phyloP scores from a whole-genome alignment of 2,888 invertebrate genomes.

The Uloborus plumipes region DNA sequence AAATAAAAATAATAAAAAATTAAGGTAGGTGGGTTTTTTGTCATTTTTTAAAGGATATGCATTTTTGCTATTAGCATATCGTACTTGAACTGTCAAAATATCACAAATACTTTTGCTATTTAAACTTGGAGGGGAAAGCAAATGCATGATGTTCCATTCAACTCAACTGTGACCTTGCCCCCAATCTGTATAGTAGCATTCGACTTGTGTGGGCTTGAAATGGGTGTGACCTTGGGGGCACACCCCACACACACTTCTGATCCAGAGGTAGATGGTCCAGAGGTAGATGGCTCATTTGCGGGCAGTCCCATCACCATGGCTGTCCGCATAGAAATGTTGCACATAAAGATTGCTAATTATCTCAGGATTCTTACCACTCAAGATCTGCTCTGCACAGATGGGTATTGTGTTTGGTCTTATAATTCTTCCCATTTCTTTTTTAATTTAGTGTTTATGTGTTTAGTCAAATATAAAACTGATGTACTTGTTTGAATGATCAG shows the following conservation, averaged over 20 bases:
- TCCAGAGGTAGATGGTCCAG: too few relatives aligned
- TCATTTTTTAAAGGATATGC: too few relatives aligned
- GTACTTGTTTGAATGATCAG: too few relatives aligned
- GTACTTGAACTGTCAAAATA: too few relatives aligned
- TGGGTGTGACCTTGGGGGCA: conserved; percentile 28
- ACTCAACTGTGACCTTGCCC: conserved; percentile 36
- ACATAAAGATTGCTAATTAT: conserved; percentile 25
- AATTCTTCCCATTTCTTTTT: background rate
- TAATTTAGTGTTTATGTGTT: background rate
- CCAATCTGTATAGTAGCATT: conserved; percentile 24
- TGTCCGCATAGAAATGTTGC: conserved; percentile 43
- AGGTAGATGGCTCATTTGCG: background rate
- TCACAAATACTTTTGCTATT: too few relatives aligned
- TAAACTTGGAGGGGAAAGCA: too few relatives aligned
- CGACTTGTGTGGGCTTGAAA: conserved; percentile 33
- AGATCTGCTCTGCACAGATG: conserved; percentile 1
- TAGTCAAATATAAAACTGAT: too few relatives aligned
- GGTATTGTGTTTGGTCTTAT: too few relatives aligned
- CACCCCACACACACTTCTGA: conserved; percentile 55
- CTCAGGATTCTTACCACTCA: conserved; percentile 22
- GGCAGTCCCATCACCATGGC: conserved; percentile 16
- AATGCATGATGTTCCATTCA: too few relatives aligned
- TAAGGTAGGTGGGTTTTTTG: too few relatives aligned
- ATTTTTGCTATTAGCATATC: too few relatives aligned
- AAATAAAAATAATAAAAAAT: too few relatives aligned